Conservation (phyloP, 2,888 invertebrate genomes). For the Orthosia gothica region DNA sequence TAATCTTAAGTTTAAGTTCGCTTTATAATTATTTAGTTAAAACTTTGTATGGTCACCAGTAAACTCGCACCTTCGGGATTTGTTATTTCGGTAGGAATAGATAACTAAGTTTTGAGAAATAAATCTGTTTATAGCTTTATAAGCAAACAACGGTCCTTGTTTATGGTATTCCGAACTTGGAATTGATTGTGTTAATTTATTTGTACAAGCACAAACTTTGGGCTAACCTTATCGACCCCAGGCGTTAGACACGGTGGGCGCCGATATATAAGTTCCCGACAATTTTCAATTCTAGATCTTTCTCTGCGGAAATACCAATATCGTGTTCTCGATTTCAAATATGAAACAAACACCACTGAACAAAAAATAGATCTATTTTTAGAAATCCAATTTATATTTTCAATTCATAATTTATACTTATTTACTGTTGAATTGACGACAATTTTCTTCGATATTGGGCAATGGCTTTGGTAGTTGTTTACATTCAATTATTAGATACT, state of each 20-base stretch:
- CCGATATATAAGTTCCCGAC: slow-evolving; percentile 24
- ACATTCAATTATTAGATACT: background rate
- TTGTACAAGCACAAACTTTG: slow-evolving; percentile 55
- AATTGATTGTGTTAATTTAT: slow-evolving; percentile 62
- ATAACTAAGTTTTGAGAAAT: slow-evolving; percentile 48
- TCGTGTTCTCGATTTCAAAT: slow-evolving; percentile 16
- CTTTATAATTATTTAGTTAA: slow-evolving; percentile 11
- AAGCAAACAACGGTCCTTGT: slow-evolving; percentile 46
- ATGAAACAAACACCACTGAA: background rate
- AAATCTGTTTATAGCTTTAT: slow-evolving; percentile 44
- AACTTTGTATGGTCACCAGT: slow-evolving; percentile 14
- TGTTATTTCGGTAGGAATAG: slow-evolving; percentile 23
- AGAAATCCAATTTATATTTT: slow-evolving; percentile 19
- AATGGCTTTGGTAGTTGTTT: slow-evolving; percentile 8
- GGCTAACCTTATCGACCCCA: slow-evolving; percentile 53
- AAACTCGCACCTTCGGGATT: slow-evolving; percentile 12
- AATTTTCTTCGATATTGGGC: background rate
- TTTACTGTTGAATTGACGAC: slow-evolving; percentile 7
- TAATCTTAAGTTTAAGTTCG: background rate
- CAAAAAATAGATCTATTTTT: slow-evolving; percentile 7
- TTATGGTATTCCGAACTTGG: slow-evolving; percentile 53
- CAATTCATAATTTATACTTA: background rate
- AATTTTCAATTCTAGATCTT: slow-evolving; percentile 17
- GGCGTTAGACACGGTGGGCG: slow-evolving; percentile 28
- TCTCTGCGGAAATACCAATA: slow-evolving; percentile 21